These are phyloP conservation scores for Rutpela maculata DNA, from an alignment of 2,888 invertebrate species.

Conservation along the genomic window DNA sequence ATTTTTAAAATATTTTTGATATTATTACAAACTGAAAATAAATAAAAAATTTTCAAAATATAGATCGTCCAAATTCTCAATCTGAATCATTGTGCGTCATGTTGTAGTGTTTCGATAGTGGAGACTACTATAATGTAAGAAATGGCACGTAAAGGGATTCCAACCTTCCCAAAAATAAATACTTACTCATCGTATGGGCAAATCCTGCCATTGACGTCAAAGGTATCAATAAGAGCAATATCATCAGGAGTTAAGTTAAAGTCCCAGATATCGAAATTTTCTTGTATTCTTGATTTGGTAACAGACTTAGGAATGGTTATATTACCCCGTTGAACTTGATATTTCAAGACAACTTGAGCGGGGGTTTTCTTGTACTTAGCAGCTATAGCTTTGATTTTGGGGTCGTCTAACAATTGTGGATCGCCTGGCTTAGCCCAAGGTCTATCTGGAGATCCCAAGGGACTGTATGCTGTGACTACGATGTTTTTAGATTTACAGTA, in stretches of 20 bases:
- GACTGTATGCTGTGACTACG: constrained; percentile 87
- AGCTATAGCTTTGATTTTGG: constrained; percentile 79
- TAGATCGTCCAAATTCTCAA: no score
- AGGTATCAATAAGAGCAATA: constrained; percentile 79
- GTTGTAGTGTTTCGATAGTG: neutral
- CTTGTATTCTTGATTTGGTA: constrained; percentile 80
- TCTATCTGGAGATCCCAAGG: constrained; percentile 89
- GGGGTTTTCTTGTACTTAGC: constrained; percentile 80
- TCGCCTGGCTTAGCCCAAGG: constrained; percentile 88
- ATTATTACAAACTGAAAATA: no score
- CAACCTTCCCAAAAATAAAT: neutral
- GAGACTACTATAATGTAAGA: neutral
- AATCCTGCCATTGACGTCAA: constrained; percentile 83
- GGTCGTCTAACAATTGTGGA: constrained; percentile 83
- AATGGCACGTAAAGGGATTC: no score
- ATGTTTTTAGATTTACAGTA: constrained; percentile 83
- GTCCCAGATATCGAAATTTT: constrained; percentile 85
- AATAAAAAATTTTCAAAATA: no score
- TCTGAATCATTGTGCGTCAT: no score
- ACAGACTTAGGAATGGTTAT: constrained; percentile 90
- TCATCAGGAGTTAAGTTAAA: constrained; percentile 82
- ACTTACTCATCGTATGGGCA: constrained; percentile 80
- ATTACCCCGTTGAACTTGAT: constrained; percentile 78
- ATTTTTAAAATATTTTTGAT: no score
- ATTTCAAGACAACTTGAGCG: constrained; percentile 83